Conservation (phyloP, 2,888 invertebrate genomes). For the Tinea semifulvella region DNA sequence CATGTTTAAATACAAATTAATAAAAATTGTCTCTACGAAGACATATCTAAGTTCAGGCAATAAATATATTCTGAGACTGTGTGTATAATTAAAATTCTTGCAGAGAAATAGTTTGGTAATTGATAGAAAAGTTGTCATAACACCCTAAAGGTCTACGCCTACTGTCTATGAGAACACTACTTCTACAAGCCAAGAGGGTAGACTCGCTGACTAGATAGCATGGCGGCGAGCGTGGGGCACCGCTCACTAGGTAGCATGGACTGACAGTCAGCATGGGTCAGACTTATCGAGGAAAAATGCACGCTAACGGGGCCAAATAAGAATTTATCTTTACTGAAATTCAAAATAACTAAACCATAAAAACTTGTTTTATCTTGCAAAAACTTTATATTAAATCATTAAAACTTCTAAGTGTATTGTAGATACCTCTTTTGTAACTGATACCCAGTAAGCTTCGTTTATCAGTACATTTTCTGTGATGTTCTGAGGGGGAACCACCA, state of each 20-base stretch:
- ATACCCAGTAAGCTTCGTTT: conserved; percentile 94
- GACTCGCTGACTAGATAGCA: conserved; percentile 24
- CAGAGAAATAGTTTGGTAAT: conserved; percentile 61
- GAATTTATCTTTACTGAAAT: conserved; percentile 66
- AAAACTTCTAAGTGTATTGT: conserved; percentile 68
- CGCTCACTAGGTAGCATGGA: conserved; percentile 18
- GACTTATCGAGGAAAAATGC: conserved; percentile 65
- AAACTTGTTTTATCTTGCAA: conserved; percentile 64
- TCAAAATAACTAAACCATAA: conserved; percentile 65
- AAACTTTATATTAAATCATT: conserved; percentile 66
- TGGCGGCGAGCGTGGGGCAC: conserved; percentile 11
- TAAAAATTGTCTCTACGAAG: conserved; percentile 61
- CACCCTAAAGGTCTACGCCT: conserved; percentile 65
- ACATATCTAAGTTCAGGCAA: conserved; percentile 62
- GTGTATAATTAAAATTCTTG: conserved; percentile 57
- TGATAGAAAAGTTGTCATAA: conserved; percentile 63
- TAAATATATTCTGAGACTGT: conserved; percentile 45
- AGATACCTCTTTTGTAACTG: conserved; percentile 88
- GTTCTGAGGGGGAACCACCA: conserved; percentile 84
- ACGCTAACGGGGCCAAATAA: conserved; percentile 69
- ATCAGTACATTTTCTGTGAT: conserved; percentile 95
- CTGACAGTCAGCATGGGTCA: conserved; percentile 25
- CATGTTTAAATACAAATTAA: conserved; percentile 53
- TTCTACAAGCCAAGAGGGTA: conserved; percentile 65
- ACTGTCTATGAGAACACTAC: conserved; percentile 63